These are phyloP conservation scores for Choristoneura fumiferana DNA, from an alignment of 1,140 invertebrate species.

Conservation along the genomic window DNA sequence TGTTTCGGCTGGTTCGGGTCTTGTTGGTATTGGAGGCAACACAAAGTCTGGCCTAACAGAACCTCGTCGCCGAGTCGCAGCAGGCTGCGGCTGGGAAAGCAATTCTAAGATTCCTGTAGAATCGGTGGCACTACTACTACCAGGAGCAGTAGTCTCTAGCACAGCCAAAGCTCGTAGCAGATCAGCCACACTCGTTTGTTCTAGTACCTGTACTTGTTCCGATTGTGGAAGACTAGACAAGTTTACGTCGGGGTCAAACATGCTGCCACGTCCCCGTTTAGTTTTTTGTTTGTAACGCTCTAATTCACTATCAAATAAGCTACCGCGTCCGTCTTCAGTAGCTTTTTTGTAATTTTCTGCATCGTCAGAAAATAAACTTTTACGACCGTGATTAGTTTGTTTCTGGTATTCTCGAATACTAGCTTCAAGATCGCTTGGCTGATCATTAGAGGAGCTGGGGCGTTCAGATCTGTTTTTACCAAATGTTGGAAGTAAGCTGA, in stretches of 20 bases:
- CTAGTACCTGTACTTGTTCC: conserved; percentile 81
- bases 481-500: conserved; percentile 65
- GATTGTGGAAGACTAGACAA: conserved; percentile 63
- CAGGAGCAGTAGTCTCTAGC: conserved; percentile 61
- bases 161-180: conserved; percentile 84
- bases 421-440: conserved; percentile 50
- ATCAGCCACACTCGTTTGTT: conserved; percentile 88
- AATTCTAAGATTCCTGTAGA: conserved; percentile 37
- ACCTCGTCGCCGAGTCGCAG: conserved; percentile 40
- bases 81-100: conserved; percentile 26
- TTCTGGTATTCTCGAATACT: conserved; percentile 66
- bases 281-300: conserved; percentile 59
- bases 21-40: conserved; percentile 30
- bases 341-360: conserved; percentile 44
- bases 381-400: conserved; percentile 65
- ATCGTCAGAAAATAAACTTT: conserved; percentile 60
- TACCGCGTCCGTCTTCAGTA: conserved; percentile 37
- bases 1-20: conserved; percentile 1
- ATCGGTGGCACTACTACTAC: conserved; percentile 20
- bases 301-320: conserved; percentile 54
- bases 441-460: conserved; percentile 39
- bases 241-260: conserved; percentile 76
- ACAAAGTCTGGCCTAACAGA: conserved; percentile 49
- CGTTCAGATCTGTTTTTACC: conserved; percentile 51
- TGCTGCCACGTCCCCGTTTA: conserved; percentile 69